A percentile compares a stretch with the other conserved stretches of the same genome.
phyloP scores from a whole-genome alignment of 1,140 invertebrate genomes.

The Drosophila sucinea region DNA sequence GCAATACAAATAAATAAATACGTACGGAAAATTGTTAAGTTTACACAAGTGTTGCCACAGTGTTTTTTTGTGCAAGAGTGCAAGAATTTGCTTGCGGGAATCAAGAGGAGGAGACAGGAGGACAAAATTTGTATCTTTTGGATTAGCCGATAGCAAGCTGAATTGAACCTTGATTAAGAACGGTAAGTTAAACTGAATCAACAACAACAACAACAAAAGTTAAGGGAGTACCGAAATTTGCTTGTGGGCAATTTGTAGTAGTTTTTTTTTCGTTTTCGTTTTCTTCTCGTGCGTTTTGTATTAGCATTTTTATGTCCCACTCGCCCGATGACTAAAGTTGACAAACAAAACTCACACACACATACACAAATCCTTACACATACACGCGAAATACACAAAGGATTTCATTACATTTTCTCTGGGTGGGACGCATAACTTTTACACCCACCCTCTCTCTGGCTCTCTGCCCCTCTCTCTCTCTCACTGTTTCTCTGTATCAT shows the following conservation, averaged over 20 bases:
- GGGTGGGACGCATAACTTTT: conserved; percentile 65
- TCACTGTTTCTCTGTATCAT: conserved; percentile 21
- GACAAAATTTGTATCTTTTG: conserved; percentile 8
- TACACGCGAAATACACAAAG: conserved; percentile 63
- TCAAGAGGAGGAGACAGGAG: not conserved
- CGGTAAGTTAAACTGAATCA: conserved; percentile 12
- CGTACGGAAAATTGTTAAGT: conserved; percentile 37
- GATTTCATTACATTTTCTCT: conserved; percentile 65
- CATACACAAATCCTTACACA: conserved; percentile 20
- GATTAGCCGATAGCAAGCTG: conserved; percentile 12
- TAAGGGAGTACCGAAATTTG: not conserved
- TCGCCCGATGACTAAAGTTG: conserved; percentile 63
- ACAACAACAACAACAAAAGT: not conserved
- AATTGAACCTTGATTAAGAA: conserved; percentile 10
- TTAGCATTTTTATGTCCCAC: conserved; percentile 73
- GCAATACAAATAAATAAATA: conserved; percentile 58
- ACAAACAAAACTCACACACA: conserved; percentile 67
- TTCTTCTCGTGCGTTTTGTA: conserved; percentile 47
- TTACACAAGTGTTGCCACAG: conserved; percentile 37
- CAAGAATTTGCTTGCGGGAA: conserved; percentile 9
- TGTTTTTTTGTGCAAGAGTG: conserved; percentile 37
- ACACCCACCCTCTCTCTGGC: conserved; percentile 35
- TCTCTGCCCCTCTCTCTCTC: conserved; percentile 19
- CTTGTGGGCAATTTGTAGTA: conserved; percentile 67
- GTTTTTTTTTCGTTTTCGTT: conserved; percentile 23